Evolutionary conservation across 2,797 vertebrate species (phyloP).

Genomic region (Hephaestus fuliginosus): DNA sequence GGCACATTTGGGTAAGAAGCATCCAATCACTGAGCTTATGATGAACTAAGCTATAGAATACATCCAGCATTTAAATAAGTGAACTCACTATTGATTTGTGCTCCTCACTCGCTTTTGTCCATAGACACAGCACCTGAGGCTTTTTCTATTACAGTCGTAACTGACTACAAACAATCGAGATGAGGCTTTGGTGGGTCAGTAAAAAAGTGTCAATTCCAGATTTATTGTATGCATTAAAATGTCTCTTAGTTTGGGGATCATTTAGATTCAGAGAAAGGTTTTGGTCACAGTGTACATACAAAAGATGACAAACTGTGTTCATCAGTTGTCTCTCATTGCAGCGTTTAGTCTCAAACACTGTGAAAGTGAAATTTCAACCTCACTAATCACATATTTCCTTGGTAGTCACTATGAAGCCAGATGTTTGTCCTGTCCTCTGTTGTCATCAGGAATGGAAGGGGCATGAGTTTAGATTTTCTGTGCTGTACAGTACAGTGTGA

Average conservation of each 20-base stretch:
- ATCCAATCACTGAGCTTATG: neutral
- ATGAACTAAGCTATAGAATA: neutral
- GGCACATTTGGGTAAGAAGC: neutral
- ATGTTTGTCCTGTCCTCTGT: conserved; percentile 28
- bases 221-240: neutral
- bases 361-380: neutral
- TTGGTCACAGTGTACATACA: neutral
- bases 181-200: neutral
- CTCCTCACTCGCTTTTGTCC: too few species aligned
- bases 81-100: too few species aligned
- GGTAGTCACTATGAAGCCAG: conserved; percentile 39
- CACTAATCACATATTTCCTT: conserved; percentile 21
- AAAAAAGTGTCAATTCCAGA: neutral
- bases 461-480: neutral
- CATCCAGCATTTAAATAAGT: neutral
- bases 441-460: conserved; percentile 23
- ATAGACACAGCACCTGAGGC: too few species aligned
- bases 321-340: neutral
- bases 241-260: neutral
- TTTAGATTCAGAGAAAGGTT: neutral
- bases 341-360: neutral
- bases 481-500: conserved; percentile 38
- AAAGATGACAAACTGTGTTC: neutral
- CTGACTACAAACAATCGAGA: neutral
- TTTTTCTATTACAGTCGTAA: neutral